Conservation (phyloP, 2,888 invertebrate genomes). For the Andrena chrysosceles region DNA sequence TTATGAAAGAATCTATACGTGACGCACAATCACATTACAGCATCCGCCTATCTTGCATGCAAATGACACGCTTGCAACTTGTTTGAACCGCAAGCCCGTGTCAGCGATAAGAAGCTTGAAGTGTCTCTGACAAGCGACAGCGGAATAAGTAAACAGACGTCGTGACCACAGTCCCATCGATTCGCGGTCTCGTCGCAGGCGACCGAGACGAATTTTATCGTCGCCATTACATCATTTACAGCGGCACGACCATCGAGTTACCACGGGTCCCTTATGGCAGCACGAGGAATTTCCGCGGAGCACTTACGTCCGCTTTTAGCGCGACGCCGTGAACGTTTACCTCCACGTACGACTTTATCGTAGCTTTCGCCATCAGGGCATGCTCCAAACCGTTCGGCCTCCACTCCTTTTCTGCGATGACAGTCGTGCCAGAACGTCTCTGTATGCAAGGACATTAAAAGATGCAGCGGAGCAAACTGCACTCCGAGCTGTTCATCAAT, state of each 20-base stretch:
- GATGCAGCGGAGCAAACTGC: too few species aligned
- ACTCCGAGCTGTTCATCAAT: too few species aligned
- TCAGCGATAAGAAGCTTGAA: background rate
- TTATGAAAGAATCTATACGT: background rate
- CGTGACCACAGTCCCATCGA: constrained; percentile 33
- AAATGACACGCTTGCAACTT: background rate
- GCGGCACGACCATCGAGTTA: constrained; percentile 38
- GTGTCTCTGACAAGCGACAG: background rate
- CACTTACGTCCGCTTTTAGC: constrained; percentile 55
- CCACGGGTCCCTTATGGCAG: constrained; percentile 29
- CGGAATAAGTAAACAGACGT: constrained; percentile 19
- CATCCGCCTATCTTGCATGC: background rate
- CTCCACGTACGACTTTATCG: constrained; percentile 59
- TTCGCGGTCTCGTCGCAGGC: constrained; percentile 15
- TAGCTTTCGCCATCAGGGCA: constrained; percentile 44
- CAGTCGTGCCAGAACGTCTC: background rate
- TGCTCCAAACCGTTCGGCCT: constrained; percentile 45
- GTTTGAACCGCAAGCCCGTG: background rate
- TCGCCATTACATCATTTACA: constrained; percentile 50
- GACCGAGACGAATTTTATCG: constrained; percentile 48
- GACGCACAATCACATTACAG: background rate
- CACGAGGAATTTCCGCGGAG: constrained; percentile 45
- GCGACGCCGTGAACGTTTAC: constrained; percentile 47
- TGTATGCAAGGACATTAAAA: background rate
- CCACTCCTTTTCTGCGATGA: constrained; percentile 14